phyloP scores from a whole-genome alignment of 2,113 vertebrate genomes.

The Ceyx margarethae region DNA sequence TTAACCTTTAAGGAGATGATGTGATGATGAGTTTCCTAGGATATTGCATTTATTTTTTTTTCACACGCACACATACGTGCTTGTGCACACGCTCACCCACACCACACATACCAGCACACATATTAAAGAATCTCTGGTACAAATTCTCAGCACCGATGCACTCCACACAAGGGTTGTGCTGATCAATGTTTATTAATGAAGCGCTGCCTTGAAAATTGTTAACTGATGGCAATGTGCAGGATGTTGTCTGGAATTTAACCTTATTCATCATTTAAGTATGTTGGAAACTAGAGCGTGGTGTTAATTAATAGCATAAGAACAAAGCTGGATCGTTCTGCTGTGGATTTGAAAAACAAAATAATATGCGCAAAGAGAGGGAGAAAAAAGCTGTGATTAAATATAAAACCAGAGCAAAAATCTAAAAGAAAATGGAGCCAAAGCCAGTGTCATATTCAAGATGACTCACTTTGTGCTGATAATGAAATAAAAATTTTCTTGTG shows the following conservation, averaged over 20 bases:
- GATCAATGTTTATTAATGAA: slow-evolving; percentile 82
- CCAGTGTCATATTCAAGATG: slow-evolving; percentile 71
- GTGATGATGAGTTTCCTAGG: slow-evolving; percentile 68
- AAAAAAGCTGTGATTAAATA: slow-evolving; percentile 62
- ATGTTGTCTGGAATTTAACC: slow-evolving; percentile 81
- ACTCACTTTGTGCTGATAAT: slow-evolving; percentile 71
- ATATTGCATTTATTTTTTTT: slow-evolving; percentile 63
- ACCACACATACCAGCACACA: slow-evolving; percentile 20
- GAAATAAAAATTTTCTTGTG: slow-evolving; percentile 64
- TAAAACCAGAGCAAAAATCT: slow-evolving; percentile 38
- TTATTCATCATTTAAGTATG: slow-evolving; percentile 80
- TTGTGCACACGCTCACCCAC: background rate
- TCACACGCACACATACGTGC: background rate
- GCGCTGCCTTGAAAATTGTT: slow-evolving; percentile 74
- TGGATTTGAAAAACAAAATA: slow-evolving; percentile 47
- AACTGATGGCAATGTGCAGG: slow-evolving; percentile 79
- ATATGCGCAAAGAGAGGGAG: background rate
- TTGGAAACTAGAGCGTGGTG: slow-evolving; percentile 70
- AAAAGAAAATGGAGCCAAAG: slow-evolving; percentile 60
- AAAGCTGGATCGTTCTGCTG: slow-evolving; percentile 63
- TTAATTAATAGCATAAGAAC: slow-evolving; percentile 80
- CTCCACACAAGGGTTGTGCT: slow-evolving; percentile 55
- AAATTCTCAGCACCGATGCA: slow-evolving; percentile 48
- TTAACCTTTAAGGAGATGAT: slow-evolving; percentile 84
- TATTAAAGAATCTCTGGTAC: slow-evolving; percentile 10